phyloP scores from a whole-genome alignment of 30 jellyfish, hydroid and myxozoan species.

The Rhopilema esculentum region DNA sequence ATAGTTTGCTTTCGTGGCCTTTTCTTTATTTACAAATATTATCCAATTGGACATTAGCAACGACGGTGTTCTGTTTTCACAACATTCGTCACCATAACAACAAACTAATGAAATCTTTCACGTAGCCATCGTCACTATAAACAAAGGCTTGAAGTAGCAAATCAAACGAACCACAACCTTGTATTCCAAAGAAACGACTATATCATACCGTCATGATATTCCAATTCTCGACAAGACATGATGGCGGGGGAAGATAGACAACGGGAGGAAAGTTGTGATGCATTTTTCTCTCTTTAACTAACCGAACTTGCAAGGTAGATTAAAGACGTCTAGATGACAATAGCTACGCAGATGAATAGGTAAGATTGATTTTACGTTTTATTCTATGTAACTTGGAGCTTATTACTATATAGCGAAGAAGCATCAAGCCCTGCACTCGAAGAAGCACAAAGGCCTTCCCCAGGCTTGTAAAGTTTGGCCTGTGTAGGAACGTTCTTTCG shows the following conservation, averaged over 20 bases:
- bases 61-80: neutral
- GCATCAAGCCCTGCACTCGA: neutral
- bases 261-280: neutral
- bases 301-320: neutral
- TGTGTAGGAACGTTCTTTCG: too few relatives aligned
- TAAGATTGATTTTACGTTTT: neutral
- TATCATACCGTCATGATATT: neutral
- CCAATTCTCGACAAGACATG: neutral
- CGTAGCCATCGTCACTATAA: neutral
- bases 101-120: neutral
- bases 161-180: constrained; percentile 2
- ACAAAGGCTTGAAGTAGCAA: neutral
- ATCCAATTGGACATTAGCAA: neutral
- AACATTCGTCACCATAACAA: neutral
- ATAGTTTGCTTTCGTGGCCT: too few relatives aligned
- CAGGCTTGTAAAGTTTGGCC: too few relatives aligned
- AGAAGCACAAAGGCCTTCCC: too few relatives aligned
- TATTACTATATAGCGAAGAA: too few relatives aligned
- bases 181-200: neutral
- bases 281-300: neutral
- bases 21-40: too few relatives aligned
- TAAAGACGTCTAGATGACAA: constrained; percentile 19
- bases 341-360: constrained; percentile 28
- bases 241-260: neutral
- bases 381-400: neutral